phyloP scores from a whole-genome alignment of 2,888 invertebrate species.

The Liopterus haemorrhoidalis region DNA sequence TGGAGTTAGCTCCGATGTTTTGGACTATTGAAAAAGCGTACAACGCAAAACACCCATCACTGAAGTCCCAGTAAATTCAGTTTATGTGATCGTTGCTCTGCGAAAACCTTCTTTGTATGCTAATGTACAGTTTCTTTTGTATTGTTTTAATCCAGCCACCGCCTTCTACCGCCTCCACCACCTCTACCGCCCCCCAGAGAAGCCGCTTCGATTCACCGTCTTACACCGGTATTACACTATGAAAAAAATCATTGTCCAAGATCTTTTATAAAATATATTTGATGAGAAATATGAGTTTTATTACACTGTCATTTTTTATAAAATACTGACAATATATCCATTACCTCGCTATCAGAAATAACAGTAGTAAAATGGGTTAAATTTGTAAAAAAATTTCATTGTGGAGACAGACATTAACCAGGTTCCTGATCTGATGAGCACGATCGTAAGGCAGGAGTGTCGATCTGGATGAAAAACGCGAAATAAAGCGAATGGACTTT shows the following conservation, averaged over 20 bases:
- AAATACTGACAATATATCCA: too few relatives aligned
- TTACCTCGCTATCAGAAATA: too few relatives aligned
- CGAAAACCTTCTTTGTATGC: constrained; percentile 40
- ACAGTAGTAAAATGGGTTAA: too few relatives aligned
- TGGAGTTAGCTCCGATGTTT: too few relatives aligned
- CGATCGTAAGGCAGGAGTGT: too few relatives aligned
- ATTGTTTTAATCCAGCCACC: constrained; percentile 39
- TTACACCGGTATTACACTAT: not conserved
- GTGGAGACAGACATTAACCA: too few relatives aligned
- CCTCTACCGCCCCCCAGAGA: not conserved
- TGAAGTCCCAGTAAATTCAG: constrained; percentile 40
- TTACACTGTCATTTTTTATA: too few relatives aligned
- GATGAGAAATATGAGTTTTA: too few relatives aligned
- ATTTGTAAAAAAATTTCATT: too few relatives aligned
- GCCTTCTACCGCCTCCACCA: constrained; percentile 6
- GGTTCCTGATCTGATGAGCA: too few relatives aligned
- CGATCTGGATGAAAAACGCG: too few relatives aligned
- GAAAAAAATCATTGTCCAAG: not conserved
- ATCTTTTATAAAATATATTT: not conserved
- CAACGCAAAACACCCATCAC: constrained; percentile 36
- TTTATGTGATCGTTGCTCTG: constrained; percentile 38
- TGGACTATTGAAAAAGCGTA: constrained; percentile 16
- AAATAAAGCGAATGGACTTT: too few relatives aligned
- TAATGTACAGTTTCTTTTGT: constrained; percentile 41
- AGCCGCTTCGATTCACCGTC: not conserved